phyloP scores from a whole-genome alignment of 1,140 invertebrate genomes.

The Choristoneura fumiferana region DNA sequence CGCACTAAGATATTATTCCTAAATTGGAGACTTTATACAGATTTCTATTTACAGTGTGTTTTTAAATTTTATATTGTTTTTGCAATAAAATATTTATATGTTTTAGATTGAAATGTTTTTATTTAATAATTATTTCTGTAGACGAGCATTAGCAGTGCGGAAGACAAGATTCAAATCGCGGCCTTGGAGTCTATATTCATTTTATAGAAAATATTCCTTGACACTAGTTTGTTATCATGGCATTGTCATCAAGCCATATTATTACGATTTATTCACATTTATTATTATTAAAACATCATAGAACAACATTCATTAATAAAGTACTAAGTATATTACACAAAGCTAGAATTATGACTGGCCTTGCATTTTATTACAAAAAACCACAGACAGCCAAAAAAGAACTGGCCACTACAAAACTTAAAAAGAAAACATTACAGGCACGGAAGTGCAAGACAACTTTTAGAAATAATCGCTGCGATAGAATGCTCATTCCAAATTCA shows the following conservation, averaged over 20 bases:
- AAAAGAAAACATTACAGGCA: background rate
- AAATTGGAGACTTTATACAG: no score
- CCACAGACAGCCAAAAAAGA: background rate
- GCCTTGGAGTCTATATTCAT: slow-evolving; percentile 15
- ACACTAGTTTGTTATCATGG: background rate
- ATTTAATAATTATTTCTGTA: background rate
- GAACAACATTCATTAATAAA: background rate
- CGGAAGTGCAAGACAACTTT: slow-evolving; percentile 6
- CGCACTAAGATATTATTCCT: no score
- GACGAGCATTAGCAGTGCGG: background rate
- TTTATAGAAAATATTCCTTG: slow-evolving; percentile 14
- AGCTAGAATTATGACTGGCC: slow-evolving; percentile 1
- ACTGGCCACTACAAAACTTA: background rate
- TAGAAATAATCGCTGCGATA: background rate
- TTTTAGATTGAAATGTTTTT: background rate
- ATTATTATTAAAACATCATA: background rate
- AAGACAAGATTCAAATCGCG: background rate
- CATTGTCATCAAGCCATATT: background rate
- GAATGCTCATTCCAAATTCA: background rate
- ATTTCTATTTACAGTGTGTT: background rate
- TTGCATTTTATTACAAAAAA: background rate
- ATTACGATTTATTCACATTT: no score
- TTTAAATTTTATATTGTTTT: slow-evolving; percentile 11
- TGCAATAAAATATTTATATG: background rate
- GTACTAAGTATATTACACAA: background rate